phyloP scores from a whole-genome alignment of 1,140 invertebrate species.

The Zaprionus lachaisei region DNA sequence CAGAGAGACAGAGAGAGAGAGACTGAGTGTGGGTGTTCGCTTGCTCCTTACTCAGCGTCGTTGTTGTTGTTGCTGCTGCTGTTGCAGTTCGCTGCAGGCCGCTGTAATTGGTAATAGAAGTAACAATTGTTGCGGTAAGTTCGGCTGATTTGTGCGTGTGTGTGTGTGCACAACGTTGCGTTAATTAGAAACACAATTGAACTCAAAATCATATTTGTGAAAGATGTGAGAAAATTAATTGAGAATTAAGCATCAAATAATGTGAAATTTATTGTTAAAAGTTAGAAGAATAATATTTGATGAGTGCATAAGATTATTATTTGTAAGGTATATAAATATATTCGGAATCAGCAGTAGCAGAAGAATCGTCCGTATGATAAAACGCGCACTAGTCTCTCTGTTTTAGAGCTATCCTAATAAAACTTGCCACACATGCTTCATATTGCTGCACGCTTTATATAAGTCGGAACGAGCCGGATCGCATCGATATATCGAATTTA shows the following conservation, averaged over 20 bases:
- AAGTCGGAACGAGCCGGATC: too few relatives aligned
- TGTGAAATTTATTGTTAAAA: too few relatives aligned
- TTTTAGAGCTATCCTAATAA: too few relatives aligned
- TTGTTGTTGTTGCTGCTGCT: background rate
- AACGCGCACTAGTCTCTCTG: too few relatives aligned
- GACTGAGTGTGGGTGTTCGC: constrained; percentile 10
- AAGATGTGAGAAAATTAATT: background rate
- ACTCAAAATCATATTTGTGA: background rate
- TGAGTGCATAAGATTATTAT: too few relatives aligned
- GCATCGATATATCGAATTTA: too few relatives aligned
- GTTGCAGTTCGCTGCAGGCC: constrained; percentile 25
- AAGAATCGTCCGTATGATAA: too few relatives aligned
- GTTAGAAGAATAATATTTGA: too few relatives aligned
- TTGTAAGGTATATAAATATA: too few relatives aligned
- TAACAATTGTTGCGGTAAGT: constrained; percentile 30
- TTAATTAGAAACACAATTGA: constrained; percentile 11
- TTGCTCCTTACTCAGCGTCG: constrained; percentile 20
- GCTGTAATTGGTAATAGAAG: constrained; percentile 36
- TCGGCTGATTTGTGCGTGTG: constrained; percentile 3
- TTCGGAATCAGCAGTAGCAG: too few relatives aligned
- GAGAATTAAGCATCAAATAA: background rate
- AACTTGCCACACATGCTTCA: too few relatives aligned
- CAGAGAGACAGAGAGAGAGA: background rate
- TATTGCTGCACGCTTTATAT: too few relatives aligned
- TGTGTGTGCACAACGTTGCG: constrained; percentile 4